Conservation (phyloP, 2,888 invertebrate genomes). For the Drosophila kambysellisi region DNA sequence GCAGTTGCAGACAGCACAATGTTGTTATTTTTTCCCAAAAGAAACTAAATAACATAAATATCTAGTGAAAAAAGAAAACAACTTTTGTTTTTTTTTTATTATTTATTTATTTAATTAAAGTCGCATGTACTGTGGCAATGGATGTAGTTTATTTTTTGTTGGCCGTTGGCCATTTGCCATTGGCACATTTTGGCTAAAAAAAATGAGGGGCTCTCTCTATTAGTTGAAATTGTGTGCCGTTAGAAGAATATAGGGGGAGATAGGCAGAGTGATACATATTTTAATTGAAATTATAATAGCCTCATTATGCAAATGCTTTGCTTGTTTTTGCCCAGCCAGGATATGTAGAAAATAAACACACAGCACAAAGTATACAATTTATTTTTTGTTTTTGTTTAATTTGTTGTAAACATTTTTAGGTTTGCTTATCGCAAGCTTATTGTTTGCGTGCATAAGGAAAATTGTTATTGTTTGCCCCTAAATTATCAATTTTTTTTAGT, state of each 20-base stretch:
- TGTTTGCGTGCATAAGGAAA: slow-evolving; percentile 47
- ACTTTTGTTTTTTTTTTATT: slow-evolving; percentile 1
- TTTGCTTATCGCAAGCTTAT: slow-evolving; percentile 55
- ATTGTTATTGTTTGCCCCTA: slow-evolving; percentile 45
- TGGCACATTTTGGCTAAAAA: slow-evolving; percentile 21
- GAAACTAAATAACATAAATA: slow-evolving; percentile 24
- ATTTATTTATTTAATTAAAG: slow-evolving; percentile 63
- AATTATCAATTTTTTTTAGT: slow-evolving; percentile 39
- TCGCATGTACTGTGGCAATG: slow-evolving; percentile 14
- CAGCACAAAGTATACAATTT: slow-evolving; percentile 28
- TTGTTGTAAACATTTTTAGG: slow-evolving; percentile 44
- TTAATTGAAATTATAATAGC: slow-evolving; percentile 80
- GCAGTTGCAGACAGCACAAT: background rate
- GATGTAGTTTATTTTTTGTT: slow-evolving; percentile 20
- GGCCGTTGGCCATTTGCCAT: slow-evolving; percentile 3
- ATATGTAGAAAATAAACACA: slow-evolving; percentile 21
- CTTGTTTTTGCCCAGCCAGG: slow-evolving; percentile 41
- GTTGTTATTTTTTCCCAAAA: slow-evolving; percentile 1
- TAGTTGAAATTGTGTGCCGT: slow-evolving; percentile 26
- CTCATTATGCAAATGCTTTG: slow-evolving; percentile 75
- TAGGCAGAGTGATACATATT: slow-evolving; percentile 33
- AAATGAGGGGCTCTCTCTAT: background rate
- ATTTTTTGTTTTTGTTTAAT: slow-evolving; percentile 36
- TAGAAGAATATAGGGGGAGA: slow-evolving; percentile 5
- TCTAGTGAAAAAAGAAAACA: slow-evolving; percentile 13